These are phyloP conservation scores for Rhingia campestris DNA, from an alignment of 2,888 invertebrate species.

Conservation along the genomic window DNA sequence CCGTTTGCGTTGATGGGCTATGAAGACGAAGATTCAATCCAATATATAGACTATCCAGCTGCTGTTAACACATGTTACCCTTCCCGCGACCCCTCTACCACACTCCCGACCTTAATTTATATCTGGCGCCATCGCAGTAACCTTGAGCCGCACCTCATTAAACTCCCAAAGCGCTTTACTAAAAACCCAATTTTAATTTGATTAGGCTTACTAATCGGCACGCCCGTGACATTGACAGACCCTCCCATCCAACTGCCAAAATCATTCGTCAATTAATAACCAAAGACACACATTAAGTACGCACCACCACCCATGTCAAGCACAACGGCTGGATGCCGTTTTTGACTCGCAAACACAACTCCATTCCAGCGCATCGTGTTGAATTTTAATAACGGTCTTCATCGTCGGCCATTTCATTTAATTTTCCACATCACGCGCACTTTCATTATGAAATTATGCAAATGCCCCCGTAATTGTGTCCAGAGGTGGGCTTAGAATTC, in stretches of 20 bases:
- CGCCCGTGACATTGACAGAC: constrained; percentile 40
- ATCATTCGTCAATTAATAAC: constrained; percentile 30
- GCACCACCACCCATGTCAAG: constrained; percentile 10
- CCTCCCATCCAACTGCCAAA: background rate
- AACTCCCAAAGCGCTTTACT: too few relatives aligned
- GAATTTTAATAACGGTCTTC: constrained; percentile 34
- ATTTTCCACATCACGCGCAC: constrained; percentile 25
- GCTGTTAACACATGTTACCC: too few relatives aligned
- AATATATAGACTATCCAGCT: too few relatives aligned
- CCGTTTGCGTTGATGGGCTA: too few relatives aligned
- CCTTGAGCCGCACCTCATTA: too few relatives aligned
- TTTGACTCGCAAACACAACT: background rate
- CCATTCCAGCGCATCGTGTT: constrained; percentile 7
- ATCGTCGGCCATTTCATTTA: constrained; percentile 7
- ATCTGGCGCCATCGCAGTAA: too few relatives aligned
- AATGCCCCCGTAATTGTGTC: constrained; percentile 4
- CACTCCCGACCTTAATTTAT: too few relatives aligned
- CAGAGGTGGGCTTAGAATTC: constrained; percentile 25
- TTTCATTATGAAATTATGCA: constrained; percentile 54
- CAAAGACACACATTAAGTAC: constrained; percentile 1
- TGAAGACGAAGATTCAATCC: too few relatives aligned
- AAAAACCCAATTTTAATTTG: too few relatives aligned
- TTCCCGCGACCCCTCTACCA: too few relatives aligned
- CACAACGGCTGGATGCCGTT: background rate
- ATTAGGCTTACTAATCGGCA: background rate